Evolutionary conservation across 2,888 invertebrate genomes (phyloP).

Genomic region (Lypha dubia): DNA sequence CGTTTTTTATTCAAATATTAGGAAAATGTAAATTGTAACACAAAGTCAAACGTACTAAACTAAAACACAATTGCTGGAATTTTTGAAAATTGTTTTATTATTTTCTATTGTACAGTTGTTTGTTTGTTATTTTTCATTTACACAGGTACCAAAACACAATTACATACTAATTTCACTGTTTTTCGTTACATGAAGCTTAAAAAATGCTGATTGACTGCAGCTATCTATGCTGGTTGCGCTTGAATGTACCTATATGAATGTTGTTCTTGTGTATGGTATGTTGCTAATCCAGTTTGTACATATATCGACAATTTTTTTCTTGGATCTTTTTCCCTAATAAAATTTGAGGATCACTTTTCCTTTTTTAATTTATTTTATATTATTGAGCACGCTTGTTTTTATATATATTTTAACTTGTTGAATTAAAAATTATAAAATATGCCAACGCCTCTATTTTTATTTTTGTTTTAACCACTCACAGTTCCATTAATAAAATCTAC

Average conservation of each 20-base stretch:
- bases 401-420: slow-evolving; percentile 4
- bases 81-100: slow-evolving; percentile 19
- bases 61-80: slow-evolving; percentile 16
- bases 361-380: slow-evolving; percentile 31
- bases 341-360: slow-evolving; percentile 59
- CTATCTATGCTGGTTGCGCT: slow-evolving; percentile 36
- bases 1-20: slow-evolving; percentile 7
- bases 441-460: slow-evolving; percentile 70
- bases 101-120: background rate
- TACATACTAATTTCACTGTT: slow-evolving; percentile 7
- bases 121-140: slow-evolving; percentile 60
- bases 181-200: slow-evolving; percentile 48
- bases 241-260: slow-evolving; percentile 25
- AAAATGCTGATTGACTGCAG: slow-evolving; percentile 46
- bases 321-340: slow-evolving; percentile 18
- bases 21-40: slow-evolving; percentile 4
- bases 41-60: slow-evolving; percentile 3
- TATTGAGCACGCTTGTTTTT: background rate
- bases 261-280: slow-evolving; percentile 65
- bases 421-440: slow-evolving; percentile 33
- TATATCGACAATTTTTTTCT: slow-evolving; percentile 30
- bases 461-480: slow-evolving; percentile 64
- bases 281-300: slow-evolving; percentile 70
- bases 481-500: slow-evolving; percentile 64
- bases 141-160: slow-evolving; percentile 42